These are phyloP conservation scores for Zaprionus nigranus DNA, from an alignment of 1,140 invertebrate species.

Conservation along the genomic window DNA sequence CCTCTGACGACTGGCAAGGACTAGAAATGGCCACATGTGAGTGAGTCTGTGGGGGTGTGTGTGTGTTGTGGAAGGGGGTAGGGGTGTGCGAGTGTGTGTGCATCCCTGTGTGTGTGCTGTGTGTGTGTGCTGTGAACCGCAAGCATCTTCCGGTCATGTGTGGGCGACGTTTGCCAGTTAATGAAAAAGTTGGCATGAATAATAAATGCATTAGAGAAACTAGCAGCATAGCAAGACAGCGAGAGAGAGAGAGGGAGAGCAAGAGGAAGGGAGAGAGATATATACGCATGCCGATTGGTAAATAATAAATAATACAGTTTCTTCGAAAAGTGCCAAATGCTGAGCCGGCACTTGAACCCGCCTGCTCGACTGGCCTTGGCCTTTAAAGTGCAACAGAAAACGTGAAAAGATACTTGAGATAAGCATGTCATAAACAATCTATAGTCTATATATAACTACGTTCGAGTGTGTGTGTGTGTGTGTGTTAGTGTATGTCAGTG, in stretches of 20 bases:
- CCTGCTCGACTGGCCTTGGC: slow-evolving; percentile 34
- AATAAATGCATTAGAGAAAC: slow-evolving; percentile 79
- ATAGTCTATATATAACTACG: slow-evolving; percentile 8
- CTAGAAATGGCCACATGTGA: slow-evolving; percentile 22
- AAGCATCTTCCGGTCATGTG: slow-evolving; percentile 55
- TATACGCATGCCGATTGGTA: slow-evolving; percentile 10
- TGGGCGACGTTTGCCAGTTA: slow-evolving; percentile 52
- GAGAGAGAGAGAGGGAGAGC: not conserved
- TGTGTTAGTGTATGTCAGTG: slow-evolving; percentile 24
- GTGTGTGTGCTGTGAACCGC: slow-evolving; percentile 11
- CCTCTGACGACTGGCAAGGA: slow-evolving; percentile 51
- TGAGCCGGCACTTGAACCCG: not conserved
- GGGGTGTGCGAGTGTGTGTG: not conserved
- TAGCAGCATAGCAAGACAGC: slow-evolving; percentile 54
- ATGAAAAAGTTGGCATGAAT: slow-evolving; percentile 82
- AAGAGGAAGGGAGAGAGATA: too few relatives aligned
- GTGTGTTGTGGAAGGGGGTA: not conserved
- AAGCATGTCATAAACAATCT: slow-evolving; percentile 56
- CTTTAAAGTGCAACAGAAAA: slow-evolving; percentile 23
- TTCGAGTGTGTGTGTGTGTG: not conserved
- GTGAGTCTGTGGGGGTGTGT: slow-evolving; percentile 26
- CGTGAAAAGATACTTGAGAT: slow-evolving; percentile 11
- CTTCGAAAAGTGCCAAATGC: slow-evolving; percentile 12
- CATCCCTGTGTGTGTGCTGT: slow-evolving; percentile 29
- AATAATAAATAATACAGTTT: slow-evolving; percentile 43